Conservation (phyloP, 2,888 invertebrate genomes). For the Dasysyrphus albostriatus region DNA sequence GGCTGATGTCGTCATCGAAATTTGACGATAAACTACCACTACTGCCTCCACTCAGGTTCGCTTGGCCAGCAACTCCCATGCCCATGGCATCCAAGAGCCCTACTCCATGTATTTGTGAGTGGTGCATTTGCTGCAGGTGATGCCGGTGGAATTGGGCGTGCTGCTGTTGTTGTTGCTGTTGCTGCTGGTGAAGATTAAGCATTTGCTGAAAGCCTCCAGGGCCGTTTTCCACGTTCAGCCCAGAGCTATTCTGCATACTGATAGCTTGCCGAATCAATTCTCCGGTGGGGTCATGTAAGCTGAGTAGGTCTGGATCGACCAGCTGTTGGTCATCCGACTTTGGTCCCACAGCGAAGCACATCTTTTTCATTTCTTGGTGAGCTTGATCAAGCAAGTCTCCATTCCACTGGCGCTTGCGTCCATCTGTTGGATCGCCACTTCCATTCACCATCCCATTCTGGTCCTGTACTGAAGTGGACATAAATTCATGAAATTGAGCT, state of each 20-base stretch:
- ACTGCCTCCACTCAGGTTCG: conserved; percentile 76
- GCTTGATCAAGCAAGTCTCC: conserved; percentile 79
- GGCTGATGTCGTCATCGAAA: conserved; percentile 88
- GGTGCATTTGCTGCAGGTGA: conserved; percentile 76
- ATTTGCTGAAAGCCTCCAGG: conserved; percentile 79
- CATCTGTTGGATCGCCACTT: conserved; percentile 53
- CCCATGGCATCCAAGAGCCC: conserved; percentile 78
- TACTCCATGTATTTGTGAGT: conserved; percentile 77
- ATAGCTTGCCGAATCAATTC: conserved; percentile 77
- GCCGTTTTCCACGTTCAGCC: conserved; percentile 58
- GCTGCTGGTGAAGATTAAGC: conserved; percentile 79
- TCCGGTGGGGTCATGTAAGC: conserved; percentile 80
- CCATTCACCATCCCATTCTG: conserved; percentile 54
- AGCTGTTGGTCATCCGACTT: conserved; percentile 78
- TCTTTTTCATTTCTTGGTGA: conserved; percentile 79
- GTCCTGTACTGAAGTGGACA: conserved; percentile 77
- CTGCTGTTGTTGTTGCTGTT: conserved; percentile 78
- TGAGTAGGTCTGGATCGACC: conserved; percentile 80
- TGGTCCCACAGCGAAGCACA: conserved; percentile 79
- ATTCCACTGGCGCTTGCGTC: conserved; percentile 82
- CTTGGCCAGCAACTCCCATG: conserved; percentile 70
- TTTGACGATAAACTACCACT: conserved; percentile 79
- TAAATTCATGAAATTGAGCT: conserved; percentile 81
- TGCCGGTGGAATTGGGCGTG: conserved; percentile 66
- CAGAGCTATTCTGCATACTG: conserved; percentile 55